Base-by-base conservation (phyloP, 2,888 invertebrate genomes). In the Amphipyra berbera region DNA sequence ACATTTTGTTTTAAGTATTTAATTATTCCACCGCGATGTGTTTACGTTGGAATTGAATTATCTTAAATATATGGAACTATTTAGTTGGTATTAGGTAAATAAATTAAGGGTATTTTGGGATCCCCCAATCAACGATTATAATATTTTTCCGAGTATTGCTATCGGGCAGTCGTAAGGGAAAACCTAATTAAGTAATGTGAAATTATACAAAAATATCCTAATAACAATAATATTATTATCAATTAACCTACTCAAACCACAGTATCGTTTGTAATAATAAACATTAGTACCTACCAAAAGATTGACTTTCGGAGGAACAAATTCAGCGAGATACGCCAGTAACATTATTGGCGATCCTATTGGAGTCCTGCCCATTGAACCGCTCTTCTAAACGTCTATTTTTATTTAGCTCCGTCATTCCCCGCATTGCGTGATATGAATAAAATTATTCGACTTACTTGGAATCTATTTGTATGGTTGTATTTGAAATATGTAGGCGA, bases 311-410 rank as follows among this genome's bases (percentile, higher is more conserved):
- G 35, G 61, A 53, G 60, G 45, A 49, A 21, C 42, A 53, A 40
- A 38, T 4, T 53, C 44, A 49, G 59, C 15, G 7, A 35, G n/a
- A 53, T 41, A 50, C 42, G 46, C 48, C 9, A 46, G 27, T n/a
- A 2, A 38, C 54, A 55, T 55, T 57, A 45, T 33, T 44, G 49
- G 8, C 15, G 41, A 49, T 54, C 61, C 46, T 50, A 55, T 67
- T 67, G n/a, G 49, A 66, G 47, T 68, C 50, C 53, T 65, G 58
- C 54, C 62, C 55, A 58, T 66, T 65, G 42, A 73, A 33, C 21
- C 14, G 57, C 37, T 44, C 50, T 67, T 65, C 69, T 74, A 63
- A 61, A 58, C 49, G 56, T 74, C 76, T 82, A 81, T 82, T 82
- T 84, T 79, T 77, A 74, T 70, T 69, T 54, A 76, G 65, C 67